Evolutionary conservation across 2,888 invertebrate species (phyloP).

Genomic region (Lasioglossum calceatum): DNA sequence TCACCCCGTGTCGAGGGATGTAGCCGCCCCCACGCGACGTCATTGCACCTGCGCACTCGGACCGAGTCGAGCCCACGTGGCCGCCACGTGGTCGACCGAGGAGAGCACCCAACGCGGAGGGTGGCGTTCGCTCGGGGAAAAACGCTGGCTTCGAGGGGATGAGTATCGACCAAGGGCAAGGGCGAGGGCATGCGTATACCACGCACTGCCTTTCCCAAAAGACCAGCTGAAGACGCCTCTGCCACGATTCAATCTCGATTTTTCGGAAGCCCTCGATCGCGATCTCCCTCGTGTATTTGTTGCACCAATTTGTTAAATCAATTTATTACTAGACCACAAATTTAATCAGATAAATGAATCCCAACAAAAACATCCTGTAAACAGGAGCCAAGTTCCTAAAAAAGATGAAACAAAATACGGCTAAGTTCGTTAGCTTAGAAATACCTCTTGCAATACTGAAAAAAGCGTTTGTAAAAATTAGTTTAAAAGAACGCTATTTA

Average conservation of each 20-base stretch:
- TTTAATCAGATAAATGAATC: background rate
- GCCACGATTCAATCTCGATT: background rate
- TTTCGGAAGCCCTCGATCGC: background rate
- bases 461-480: no score
- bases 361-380: no score
- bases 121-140: conserved; percentile 60
- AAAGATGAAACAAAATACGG: no score
- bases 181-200: conserved; percentile 75
- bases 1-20: conserved; percentile 64
- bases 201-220: conserved; percentile 47
- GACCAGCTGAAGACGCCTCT: conserved; percentile 15
- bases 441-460: no score
- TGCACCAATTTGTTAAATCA: background rate
- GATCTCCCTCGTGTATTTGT: background rate
- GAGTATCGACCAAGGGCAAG: conserved; percentile 83
- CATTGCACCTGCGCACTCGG: conserved; percentile 69
- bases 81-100: conserved; percentile 75
- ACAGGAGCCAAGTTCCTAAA: no score
- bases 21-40: conserved; percentile 53
- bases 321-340: background rate
- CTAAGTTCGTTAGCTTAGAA: no score
- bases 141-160: conserved; percentile 72
- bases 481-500: no score
- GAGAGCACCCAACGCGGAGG: conserved; percentile 55
- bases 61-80: conserved; percentile 72